Evolutionary conservation across 2,888 invertebrate genomes (phyloP).

Genomic region (Brassicogethes aeneus): DNA sequence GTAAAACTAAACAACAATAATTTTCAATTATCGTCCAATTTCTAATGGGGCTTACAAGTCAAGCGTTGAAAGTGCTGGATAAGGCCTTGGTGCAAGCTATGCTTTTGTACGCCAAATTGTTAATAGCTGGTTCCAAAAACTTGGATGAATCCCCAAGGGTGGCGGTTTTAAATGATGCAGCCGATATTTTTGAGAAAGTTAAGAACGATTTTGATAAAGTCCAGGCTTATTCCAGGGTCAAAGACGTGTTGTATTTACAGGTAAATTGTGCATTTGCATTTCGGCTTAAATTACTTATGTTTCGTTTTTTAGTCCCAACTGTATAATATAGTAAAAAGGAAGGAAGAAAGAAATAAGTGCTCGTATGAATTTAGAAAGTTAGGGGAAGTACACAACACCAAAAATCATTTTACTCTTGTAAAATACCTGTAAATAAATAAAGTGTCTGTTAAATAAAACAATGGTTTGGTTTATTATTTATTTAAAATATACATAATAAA

Average conservation of each 20-base stretch:
- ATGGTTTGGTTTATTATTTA: conserved; percentile 24
- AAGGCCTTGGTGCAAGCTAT: conserved; percentile 47
- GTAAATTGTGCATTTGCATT: conserved; percentile 31
- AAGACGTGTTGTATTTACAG: conserved; percentile 65
- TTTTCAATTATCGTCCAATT: too few relatives aligned
- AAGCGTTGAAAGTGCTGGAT: conserved; percentile 63
- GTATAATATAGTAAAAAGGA: conserved; percentile 64
- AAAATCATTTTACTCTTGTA: conserved; percentile 47
- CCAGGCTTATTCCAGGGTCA: conserved; percentile 66
- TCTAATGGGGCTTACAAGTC: conserved; percentile 64
- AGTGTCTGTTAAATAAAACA: background rate
- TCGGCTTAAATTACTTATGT: background rate
- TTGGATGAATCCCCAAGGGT: conserved; percentile 46
- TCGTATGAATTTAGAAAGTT: conserved; percentile 72
- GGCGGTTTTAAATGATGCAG: conserved; percentile 47
- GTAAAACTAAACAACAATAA: too few relatives aligned
- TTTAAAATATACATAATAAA: conserved; percentile 45
- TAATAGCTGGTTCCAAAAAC: too few relatives aligned
- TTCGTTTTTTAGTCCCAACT: conserved; percentile 53
- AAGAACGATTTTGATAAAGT: conserved; percentile 62
- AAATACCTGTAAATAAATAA: conserved; percentile 42
- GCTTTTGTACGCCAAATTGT: conserved; percentile 69
- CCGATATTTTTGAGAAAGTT: conserved; percentile 55
- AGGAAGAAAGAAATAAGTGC: conserved; percentile 67
- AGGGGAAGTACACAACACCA: conserved; percentile 60